phyloP scores from a whole-genome alignment of 2,797 vertebrate species.

The Accipiter fasciatus region DNA sequence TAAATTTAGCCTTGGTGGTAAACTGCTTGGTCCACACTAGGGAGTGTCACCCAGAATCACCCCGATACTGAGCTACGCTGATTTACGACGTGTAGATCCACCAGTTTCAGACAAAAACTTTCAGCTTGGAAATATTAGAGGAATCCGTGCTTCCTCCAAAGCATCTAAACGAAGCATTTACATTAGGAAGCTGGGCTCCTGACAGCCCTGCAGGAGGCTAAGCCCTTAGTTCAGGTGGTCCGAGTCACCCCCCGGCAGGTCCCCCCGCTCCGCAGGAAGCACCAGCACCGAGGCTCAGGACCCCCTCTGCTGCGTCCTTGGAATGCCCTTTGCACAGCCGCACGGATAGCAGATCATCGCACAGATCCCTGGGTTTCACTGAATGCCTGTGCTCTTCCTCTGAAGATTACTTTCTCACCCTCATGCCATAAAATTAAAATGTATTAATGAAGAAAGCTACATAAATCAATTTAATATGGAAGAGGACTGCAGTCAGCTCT shows the following conservation, averaged over 20 bases:
- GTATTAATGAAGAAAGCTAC: background rate
- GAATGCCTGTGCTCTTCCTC: background rate
- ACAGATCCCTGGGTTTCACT: background rate
- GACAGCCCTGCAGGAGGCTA: background rate
- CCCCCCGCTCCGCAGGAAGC: background rate
- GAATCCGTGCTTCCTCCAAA: background rate
- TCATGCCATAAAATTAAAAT: background rate
- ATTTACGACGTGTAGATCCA: background rate
- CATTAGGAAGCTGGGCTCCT: background rate
- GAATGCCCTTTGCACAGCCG: background rate
- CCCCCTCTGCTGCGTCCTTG: rapidly evolving
- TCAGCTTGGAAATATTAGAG: background rate
- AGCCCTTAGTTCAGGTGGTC: background rate
- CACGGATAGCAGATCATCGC: background rate
- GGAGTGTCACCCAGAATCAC: background rate
- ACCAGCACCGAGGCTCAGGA: background rate
- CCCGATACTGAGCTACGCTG: background rate
- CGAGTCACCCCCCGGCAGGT: background rate
- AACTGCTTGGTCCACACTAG: background rate
- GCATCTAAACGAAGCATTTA: background rate
- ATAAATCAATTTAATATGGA: background rate
- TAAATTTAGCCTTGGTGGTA: background rate
- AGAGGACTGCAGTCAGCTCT: background rate
- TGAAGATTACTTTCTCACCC: background rate
- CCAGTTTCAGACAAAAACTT: background rate